These are phyloP conservation scores for Tineola bisselliella DNA, from an alignment of 2,888 invertebrate species.

Conservation along the genomic window DNA sequence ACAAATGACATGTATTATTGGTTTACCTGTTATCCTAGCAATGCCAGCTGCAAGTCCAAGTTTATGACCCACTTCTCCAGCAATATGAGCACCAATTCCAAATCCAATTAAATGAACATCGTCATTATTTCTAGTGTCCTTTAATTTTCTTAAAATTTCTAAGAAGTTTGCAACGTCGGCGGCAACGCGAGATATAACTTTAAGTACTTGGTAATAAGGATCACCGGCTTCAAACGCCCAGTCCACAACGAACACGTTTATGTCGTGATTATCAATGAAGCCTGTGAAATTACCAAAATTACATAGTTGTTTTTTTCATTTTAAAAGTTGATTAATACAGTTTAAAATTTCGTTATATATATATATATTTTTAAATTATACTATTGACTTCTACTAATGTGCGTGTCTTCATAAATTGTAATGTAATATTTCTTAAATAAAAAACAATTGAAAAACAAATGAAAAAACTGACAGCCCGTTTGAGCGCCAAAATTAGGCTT, in stretches of 20 bases:
- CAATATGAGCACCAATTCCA: slow-evolving; percentile 17
- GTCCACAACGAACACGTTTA: slow-evolving; percentile 1
- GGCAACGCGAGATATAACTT: not conserved
- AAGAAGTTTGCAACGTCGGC: not conserved
- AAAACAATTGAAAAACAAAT: no score
- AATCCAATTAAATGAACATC: slow-evolving; percentile 17
- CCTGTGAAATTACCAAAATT: no score
- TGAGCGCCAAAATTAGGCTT: no score
- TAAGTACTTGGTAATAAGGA: not conserved
- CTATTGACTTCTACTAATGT: no score
- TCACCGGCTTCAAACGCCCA: slow-evolving; percentile 7
- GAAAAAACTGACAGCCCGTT: no score
- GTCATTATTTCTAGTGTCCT: not conserved
- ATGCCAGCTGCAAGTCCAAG: not conserved
- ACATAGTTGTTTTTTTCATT: no score
- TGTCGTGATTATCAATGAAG: not conserved
- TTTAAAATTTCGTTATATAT: no score
- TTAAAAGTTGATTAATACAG: no score
- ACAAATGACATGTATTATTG: not conserved
- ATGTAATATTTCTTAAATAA: no score
- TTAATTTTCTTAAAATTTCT: not conserved
- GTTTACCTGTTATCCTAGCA: slow-evolving; percentile 17
- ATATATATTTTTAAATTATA: no score
- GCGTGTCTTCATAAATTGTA: no score
- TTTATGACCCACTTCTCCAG: slow-evolving; percentile 14